Evolutionary conservation across 2,797 vertebrate genomes (phyloP).

Genomic region (Cossypha dichroa): DNA sequence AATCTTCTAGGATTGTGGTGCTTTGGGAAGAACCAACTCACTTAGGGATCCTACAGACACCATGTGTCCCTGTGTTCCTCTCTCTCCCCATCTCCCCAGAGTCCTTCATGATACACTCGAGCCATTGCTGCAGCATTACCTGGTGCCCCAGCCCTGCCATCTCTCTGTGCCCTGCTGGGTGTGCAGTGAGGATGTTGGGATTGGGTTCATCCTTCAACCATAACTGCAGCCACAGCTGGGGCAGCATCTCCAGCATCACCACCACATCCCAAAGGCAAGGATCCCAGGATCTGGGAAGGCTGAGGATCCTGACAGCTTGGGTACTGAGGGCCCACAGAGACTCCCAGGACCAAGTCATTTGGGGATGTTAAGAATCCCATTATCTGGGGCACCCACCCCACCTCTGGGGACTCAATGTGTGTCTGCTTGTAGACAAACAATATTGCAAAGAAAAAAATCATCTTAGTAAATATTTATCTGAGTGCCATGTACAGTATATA

Average conservation of each 20-base stretch:
- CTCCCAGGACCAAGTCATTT: neutral
- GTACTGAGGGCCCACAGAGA: neutral
- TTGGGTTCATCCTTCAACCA: neutral
- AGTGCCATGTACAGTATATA: neutral
- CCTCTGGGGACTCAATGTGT: neutral
- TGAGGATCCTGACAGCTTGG: neutral
- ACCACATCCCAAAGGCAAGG: neutral
- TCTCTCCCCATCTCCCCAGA: neutral
- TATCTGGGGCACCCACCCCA: neutral
- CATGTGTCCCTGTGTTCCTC: neutral
- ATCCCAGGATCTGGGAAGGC: neutral
- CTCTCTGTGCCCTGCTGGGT: neutral
- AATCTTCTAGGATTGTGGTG: neutral
- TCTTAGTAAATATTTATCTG: neutral
- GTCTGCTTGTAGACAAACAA: neutral
- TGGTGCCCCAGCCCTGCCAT: neutral
- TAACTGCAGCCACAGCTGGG: neutral
- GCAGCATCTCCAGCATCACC: neutral
- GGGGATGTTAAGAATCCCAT: neutral
- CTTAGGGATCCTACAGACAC: neutral
- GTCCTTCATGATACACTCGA: neutral
- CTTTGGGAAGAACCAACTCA: neutral
- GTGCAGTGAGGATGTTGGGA: accelerated
- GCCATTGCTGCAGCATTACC: neutral
- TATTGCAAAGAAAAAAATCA: neutral